Conservation (phyloP, 2,888 invertebrate species). For the Mallateleia sp. region DNA sequence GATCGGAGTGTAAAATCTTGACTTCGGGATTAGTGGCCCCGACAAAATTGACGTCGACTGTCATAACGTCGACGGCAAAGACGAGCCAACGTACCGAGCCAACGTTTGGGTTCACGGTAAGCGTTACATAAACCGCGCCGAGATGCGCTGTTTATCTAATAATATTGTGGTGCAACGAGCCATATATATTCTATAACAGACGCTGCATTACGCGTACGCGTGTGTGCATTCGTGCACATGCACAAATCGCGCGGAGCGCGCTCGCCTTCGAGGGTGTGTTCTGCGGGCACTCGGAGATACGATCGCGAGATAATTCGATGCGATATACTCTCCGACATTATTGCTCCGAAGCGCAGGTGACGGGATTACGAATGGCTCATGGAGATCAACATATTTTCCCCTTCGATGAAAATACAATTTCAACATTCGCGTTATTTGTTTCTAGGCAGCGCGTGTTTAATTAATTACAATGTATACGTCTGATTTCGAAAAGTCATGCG, state of each 20-base stretch:
- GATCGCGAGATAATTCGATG: slow-evolving; percentile 78
- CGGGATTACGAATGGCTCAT: slow-evolving; percentile 72
- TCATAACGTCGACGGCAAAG: slow-evolving; percentile 53
- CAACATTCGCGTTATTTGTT: slow-evolving; percentile 72
- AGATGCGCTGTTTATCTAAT: slow-evolving; percentile 86
- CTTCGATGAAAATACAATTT: slow-evolving; percentile 74
- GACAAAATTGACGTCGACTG: slow-evolving; percentile 46
- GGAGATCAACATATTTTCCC: slow-evolving; percentile 69
- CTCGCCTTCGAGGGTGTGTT: slow-evolving; percentile 76
- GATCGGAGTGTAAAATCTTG: no score
- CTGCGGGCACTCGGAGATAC: slow-evolving; percentile 66
- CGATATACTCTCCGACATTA: slow-evolving; percentile 75
- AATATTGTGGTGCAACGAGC: slow-evolving; percentile 86
- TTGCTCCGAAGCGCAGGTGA: slow-evolving; percentile 74
- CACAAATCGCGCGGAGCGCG: slow-evolving; percentile 32
- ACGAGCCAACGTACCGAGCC: slow-evolving; percentile 21
- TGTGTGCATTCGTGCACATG: slow-evolving; percentile 30
- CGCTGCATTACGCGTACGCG: slow-evolving; percentile 60
- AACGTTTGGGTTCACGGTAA: slow-evolving; percentile 14
- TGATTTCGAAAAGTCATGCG: slow-evolving; percentile 61
- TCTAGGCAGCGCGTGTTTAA: slow-evolving; percentile 49
- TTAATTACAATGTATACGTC: slow-evolving; percentile 54
- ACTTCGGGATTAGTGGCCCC: slow-evolving; percentile 32
- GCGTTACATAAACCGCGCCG: slow-evolving; percentile 58
- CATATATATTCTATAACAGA: slow-evolving; percentile 81